Evolutionary conservation across 2,888 invertebrate species (phyloP).

Genomic region (Cecidostiba fungosa): DNA sequence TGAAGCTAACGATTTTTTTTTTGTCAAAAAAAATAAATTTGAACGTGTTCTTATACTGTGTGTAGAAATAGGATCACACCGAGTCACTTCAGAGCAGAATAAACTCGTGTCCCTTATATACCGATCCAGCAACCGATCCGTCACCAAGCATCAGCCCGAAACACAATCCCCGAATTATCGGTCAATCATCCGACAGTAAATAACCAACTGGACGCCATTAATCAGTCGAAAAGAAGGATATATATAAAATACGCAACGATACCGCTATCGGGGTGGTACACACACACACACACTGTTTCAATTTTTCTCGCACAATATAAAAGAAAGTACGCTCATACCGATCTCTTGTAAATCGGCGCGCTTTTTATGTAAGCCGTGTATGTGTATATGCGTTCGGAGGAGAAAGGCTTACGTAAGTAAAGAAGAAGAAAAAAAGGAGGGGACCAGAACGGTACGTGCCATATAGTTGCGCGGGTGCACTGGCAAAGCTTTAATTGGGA

Average conservation of each 20-base stretch:
- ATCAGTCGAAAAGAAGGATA: neutral
- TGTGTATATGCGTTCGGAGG: neutral
- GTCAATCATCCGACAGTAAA: neutral
- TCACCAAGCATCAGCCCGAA: neutral
- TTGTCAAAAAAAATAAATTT: too few species aligned
- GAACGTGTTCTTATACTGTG: too few species aligned
- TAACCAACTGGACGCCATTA: neutral
- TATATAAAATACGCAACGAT: neutral
- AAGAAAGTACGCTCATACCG: neutral
- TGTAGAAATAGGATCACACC: neutral
- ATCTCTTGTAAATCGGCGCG: neutral
- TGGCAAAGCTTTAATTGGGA: constrained; percentile 23
- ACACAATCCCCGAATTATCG: constrained; percentile 1
- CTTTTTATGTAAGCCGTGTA: constrained; percentile 12
- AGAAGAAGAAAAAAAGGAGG: neutral
- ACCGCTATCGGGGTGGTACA: neutral
- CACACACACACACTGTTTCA: neutral
- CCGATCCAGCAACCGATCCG: neutral
- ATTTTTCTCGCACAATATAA: neutral
- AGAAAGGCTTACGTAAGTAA: constrained; percentile 10
- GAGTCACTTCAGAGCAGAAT: neutral
- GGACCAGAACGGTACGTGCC: constrained; percentile 22
- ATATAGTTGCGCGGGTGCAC: neutral
- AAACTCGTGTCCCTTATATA: neutral
- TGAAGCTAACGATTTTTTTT: too few species aligned